phyloP scores from a whole-genome alignment of 2,113 vertebrate species.

The Galbula dea region DNA sequence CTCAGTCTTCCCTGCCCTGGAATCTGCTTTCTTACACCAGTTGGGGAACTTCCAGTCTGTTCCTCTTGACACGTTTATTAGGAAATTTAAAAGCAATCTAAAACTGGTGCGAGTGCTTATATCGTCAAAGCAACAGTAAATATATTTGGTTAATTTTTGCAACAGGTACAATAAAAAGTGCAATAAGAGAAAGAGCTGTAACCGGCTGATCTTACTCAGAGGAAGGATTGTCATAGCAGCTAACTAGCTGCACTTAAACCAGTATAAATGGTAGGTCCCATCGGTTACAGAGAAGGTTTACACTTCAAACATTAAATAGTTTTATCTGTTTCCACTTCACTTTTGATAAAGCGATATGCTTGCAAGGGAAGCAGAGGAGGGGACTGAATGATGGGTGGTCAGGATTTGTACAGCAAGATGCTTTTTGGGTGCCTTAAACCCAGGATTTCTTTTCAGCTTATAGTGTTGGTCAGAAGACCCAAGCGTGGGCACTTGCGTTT shows the following conservation, averaged over 20 bases:
- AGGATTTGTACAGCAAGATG: neutral
- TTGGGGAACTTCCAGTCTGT: neutral
- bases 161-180: neutral
- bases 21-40: neutral
- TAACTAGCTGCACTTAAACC: neutral
- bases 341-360: neutral
- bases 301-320: neutral
- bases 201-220: neutral
- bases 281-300: neutral
- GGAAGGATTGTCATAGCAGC: neutral
- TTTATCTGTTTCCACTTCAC: neutral
- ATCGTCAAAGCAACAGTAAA: neutral
- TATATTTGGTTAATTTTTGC: neutral
- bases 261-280: neutral
- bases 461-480: neutral
- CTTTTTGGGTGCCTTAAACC: conserved; percentile 40
- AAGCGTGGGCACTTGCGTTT: neutral
- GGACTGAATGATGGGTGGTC: neutral
- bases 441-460: conserved; percentile 1
- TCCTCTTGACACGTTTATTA: neutral
- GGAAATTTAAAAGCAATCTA: neutral
- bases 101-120: neutral
- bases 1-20: conserved; percentile 13
- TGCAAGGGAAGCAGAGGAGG: neutral
- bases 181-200: conserved; percentile 38